Evolutionary conservation across 2,888 invertebrate species (phyloP), one percentile per base, ranked within the genome.

Genomic region (Drosophila stalkeri): DNA sequence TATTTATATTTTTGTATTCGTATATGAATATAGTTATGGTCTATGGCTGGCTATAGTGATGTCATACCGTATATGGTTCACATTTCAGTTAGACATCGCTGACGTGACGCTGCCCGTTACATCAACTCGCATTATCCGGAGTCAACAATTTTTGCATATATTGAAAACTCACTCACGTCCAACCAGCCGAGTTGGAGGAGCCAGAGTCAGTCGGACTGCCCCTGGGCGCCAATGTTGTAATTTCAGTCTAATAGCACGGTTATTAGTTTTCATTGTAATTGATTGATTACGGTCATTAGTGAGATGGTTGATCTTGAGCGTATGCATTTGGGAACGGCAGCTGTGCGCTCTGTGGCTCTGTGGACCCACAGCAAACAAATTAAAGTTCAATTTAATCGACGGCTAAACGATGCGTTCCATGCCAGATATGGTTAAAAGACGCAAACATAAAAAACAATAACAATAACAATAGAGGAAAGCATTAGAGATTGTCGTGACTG

Each of bases 51-150:
- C 81, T 77, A 81, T 76, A 77, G 89, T 90, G 90, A 90, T 90
- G 90, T 90, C 90, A 89, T 88, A 41, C 83, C 90, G 66, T 89
- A 78, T 86, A 86, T 85, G 90, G 89, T 78, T 89, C 86, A 89
- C 75, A 86, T 89, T 90, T 90, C 90, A 90, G 79, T 85, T 90
- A 82, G 76, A 71, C 76, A 75, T 43, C 56, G 64, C 47, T 81
- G 82, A 79, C 86, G 88, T 80, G 86, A 56, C 47, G 43, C 51
- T 63, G 72, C 64, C 76, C 80, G 77, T 80, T 80, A 80, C 55
- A 77, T 52, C 23, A 63, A 61, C 47, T 49, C 64, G 41, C 57
- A 47, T 52, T 70, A 57, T 59, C 44, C 39, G 31, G 11, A 35
- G 56, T 23, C 46, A 55, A 46, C n/a, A 56, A 61, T 46, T 59